Evolutionary conservation across 2,888 invertebrate species (phyloP), one percentile per base, ranked within the genome.

Genomic region (Emmelina monodactyla): DNA sequence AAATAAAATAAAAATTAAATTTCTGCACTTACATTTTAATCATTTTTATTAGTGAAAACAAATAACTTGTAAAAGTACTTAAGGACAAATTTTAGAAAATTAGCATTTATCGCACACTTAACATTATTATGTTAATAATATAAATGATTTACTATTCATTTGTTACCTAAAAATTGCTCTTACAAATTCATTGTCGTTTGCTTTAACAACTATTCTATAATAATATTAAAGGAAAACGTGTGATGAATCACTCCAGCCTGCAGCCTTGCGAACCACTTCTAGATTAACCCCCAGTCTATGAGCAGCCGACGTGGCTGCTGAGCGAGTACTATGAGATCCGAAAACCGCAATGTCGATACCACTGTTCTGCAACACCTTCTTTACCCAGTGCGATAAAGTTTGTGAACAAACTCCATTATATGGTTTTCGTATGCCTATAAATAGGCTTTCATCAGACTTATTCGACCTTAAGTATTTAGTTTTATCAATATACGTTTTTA

Each of bases 301-400:
- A 1, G 50, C 52, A 10, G 38, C 37, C 1, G 49, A 52, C 5
- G 51, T 47, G 9, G 49, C 29, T 4, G 53, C 46, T 30, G 51
- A 49, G 22, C 50, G 32, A 1, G 50, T 49, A 14, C 39, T 40
- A 29, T 44, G 44, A 1, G 44, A 38, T n/a, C 33, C 22, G 28
- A 40, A 40, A 1, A 35, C 37, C 2, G 4, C 9, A 2, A 16
- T 29, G 30, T 48, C 42, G 5, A 48, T 37, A 10, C 49, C 47
- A 11, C 41, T 38, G 4, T 19, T 16, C 3, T 3, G 3, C 5
- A 34, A 15, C 3, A 13, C 16, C 7, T 4, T n/a, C 14, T 34
- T 34, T 4, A 34, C 16, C 34, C 34, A 31, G 11, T 19, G 15
- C 10, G 13, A 14, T 4, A 31, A 10, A 19, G 35, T 31, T 15